Evolutionary conservation across 2,888 invertebrate species (phyloP), one percentile per base, ranked within the genome.

Genomic region (Dione juno): DNA sequence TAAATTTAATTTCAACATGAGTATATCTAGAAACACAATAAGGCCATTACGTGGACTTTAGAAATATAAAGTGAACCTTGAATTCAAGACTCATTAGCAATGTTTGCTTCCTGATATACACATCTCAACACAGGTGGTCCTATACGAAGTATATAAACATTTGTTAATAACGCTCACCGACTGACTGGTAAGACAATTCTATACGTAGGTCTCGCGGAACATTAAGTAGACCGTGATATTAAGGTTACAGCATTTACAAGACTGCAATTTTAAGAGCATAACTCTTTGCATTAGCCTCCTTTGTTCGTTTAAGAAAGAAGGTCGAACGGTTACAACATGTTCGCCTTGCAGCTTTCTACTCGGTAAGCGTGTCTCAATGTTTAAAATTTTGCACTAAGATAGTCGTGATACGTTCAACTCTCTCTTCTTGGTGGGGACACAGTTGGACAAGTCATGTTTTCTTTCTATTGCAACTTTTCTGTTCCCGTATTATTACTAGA

Each of bases 271-370:
- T 82, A 66, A 84, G 76, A 84, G 83, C 76, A 82, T 80, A 78
- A 80, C 79, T 78, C 84, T 85, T 87, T 85, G 84, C 81, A 84
- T 88, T 90, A 88, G 87, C 86, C 88, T 90, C 88, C 88, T 90
- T 91, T 89, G 88, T 88, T 88, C 81, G 81, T 82, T 84, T 82
- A 84, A 87, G 86, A 91, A 92, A 92, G 91, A 92, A 92, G 92
- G 93, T 88, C 92, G 88, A 78, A 79, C 80, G 84, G 81, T 93
- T 93, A 88, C 93, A 88, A 92, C 90, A 92, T 82, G 89, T 79
- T 90, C 83, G 91, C 91, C 91, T 91, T 91, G 91, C 87, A 88
- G 92, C 92, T 93, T 93, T 93, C 93, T 93, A 93, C 89, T 90
- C 84, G 80, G 85, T 84, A 80, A 89, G 87, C 91, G 87, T 89